These are phyloP conservation scores for Ictalurus furcatus DNA, from an alignment of 2,113 vertebrate genomes.

Conservation along the genomic window DNA sequence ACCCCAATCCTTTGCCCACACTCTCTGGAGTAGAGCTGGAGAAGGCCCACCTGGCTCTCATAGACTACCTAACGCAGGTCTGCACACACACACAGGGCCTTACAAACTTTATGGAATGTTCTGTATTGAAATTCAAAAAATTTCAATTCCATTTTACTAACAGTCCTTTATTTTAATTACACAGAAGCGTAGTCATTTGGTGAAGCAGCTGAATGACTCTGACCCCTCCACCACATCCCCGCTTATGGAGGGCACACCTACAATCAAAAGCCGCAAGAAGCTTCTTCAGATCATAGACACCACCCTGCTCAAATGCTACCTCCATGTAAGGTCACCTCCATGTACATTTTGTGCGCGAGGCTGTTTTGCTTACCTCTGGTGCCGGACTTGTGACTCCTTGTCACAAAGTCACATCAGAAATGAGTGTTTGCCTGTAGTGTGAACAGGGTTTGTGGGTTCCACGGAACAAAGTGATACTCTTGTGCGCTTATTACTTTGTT, in stretches of 20 bases:
- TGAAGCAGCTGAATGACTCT: slow-evolving; percentile 94
- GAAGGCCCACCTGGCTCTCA: slow-evolving; percentile 93
- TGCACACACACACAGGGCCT: not conserved
- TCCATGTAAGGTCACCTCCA: slow-evolving; percentile 79
- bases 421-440: not conserved
- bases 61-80: slow-evolving; percentile 97
- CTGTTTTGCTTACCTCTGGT: not conserved
- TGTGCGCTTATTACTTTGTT: not conserved
- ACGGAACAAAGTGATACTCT: not conserved
- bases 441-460: not conserved
- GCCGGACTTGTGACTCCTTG: not conserved
- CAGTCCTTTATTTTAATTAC: not conserved
- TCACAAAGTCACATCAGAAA: not conserved
- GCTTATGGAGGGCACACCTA: slow-evolving; percentile 94
- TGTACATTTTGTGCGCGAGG: no score
- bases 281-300: slow-evolving; percentile 97
- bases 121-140: no score
- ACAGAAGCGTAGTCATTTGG: slow-evolving; percentile 94
- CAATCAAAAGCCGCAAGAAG: slow-evolving; percentile 96
- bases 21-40: slow-evolving; percentile 92
- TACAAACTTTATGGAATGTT: not conserved
- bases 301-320: slow-evolving; percentile 94
- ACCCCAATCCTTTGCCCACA: slow-evolving; percentile 89
- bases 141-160: not conserved
- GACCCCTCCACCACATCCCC: slow-evolving; percentile 92